Conservation (phyloP, 2,797 vertebrate genomes). For the Vespertilio murinus region DNA sequence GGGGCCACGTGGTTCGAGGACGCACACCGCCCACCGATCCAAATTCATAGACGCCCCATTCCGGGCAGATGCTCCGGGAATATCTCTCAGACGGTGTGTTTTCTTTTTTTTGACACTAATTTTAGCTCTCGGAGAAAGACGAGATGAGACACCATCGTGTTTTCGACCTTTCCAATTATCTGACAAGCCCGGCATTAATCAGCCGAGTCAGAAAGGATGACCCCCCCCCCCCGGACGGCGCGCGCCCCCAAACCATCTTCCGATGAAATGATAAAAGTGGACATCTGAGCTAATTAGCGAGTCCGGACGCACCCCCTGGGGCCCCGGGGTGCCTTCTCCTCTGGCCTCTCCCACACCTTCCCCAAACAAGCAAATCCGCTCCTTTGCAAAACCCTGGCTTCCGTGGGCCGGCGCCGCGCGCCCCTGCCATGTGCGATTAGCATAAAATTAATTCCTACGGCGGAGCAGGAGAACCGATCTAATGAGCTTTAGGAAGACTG, state of each 20-base stretch:
- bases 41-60: not conserved
- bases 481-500: slow-evolving; percentile 48
- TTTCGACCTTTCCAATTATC: slow-evolving; percentile 75
- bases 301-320: slow-evolving; percentile 77
- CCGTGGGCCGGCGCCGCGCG: slow-evolving; percentile 78
- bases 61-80: not conserved
- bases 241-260: slow-evolving; percentile 80
- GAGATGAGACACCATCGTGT: slow-evolving; percentile 9
- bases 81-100: not conserved
- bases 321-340: slow-evolving; percentile 78
- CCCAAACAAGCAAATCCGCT: slow-evolving; percentile 80
- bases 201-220: slow-evolving; percentile 82
- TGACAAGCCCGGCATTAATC: slow-evolving; percentile 81
- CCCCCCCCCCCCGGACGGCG: slow-evolving; percentile 71
- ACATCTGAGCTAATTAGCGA: slow-evolving; percentile 82
- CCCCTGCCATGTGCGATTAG: slow-evolving; percentile 81
- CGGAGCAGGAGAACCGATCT: slow-evolving; percentile 3
- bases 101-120: not conserved
- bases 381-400: slow-evolving; percentile 79
- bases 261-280: slow-evolving; percentile 81
- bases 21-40: not conserved
- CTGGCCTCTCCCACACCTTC: slow-evolving; percentile 76
- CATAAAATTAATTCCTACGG: slow-evolving; percentile 83
- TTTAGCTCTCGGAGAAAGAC: slow-evolving; percentile 59
- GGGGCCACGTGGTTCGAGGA: not conserved